Conservation (phyloP, 2,797 vertebrate genomes). For the Characodon lateralis region DNA sequence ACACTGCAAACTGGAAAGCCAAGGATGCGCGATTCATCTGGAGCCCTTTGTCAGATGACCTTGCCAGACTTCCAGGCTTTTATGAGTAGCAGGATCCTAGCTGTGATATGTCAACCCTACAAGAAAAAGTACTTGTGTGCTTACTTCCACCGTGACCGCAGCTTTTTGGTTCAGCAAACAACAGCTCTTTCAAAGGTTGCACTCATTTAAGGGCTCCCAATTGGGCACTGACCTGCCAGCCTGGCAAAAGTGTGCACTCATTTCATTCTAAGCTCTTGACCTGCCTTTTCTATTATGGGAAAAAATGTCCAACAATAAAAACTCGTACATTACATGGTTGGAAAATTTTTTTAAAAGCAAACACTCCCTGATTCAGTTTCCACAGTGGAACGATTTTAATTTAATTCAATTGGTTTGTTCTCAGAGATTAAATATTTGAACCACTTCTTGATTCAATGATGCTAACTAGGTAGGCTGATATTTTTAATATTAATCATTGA, state of each 20-base stretch:
- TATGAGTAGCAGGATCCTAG: constrained; percentile 35
- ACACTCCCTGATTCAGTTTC: constrained; percentile 3
- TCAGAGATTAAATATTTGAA: background rate
- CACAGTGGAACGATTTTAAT: background rate
- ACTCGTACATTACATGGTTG: constrained; percentile 21
- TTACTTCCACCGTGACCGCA: constrained; percentile 30
- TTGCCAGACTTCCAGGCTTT: constrained; percentile 39
- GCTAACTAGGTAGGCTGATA: background rate
- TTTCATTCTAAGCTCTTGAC: constrained; percentile 50
- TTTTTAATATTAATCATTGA: background rate
- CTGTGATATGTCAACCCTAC: constrained; percentile 47
- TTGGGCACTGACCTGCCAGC: constrained; percentile 49
- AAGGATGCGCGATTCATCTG: constrained; percentile 28
- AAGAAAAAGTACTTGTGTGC: constrained; percentile 51
- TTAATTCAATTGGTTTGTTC: background rate
- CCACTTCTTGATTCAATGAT: background rate
- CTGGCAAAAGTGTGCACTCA: constrained; percentile 41
- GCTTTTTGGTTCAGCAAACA: constrained; percentile 52
- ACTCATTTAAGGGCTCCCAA: constrained; percentile 53
- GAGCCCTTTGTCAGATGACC: constrained; percentile 44
- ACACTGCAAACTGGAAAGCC: constrained; percentile 19
- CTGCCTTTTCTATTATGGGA: constrained; percentile 11
- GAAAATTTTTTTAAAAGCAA: constrained; percentile 8
- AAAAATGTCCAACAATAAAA: constrained; percentile 13
- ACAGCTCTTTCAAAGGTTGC: constrained; percentile 55